phyloP scores from a whole-genome alignment of 2,797 vertebrate genomes.

The Luscinia luscinia region DNA sequence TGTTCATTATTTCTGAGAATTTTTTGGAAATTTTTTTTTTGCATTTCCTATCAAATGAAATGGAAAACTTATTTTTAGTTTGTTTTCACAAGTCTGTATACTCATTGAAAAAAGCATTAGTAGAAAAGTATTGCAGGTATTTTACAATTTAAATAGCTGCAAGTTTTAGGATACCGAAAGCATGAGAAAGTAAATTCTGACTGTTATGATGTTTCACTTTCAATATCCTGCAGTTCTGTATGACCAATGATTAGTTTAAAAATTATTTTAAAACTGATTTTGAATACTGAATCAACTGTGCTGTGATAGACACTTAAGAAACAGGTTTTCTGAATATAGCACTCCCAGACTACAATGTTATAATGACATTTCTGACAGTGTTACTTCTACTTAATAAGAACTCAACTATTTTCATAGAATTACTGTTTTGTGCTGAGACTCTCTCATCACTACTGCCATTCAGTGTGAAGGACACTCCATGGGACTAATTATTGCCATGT shows the following conservation, averaged over 20 bases:
- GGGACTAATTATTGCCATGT: background rate
- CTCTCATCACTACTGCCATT: background rate
- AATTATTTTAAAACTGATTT: background rate
- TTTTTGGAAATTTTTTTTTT: accelerated
- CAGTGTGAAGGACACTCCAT: background rate
- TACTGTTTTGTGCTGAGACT: background rate
- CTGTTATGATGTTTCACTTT: background rate
- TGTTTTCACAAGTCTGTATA: background rate
- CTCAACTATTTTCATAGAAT: background rate
- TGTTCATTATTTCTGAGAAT: background rate
- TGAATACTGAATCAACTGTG: background rate
- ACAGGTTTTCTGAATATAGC: background rate
- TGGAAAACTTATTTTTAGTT: background rate
- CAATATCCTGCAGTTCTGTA: background rate
- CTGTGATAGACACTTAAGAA: background rate
- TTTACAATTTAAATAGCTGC: background rate
- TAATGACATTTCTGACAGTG: background rate
- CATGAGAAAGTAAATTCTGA: background rate
- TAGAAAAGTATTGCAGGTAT: background rate
- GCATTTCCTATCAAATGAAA: background rate
- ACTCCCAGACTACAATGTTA: background rate
- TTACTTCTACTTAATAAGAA: background rate
- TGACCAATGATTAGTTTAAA: background rate
- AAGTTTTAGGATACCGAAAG: background rate
- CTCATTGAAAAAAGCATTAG: background rate